A percentile compares a stretch with the other conserved stretches of the same genome.
Conservation (phyloP, 53 echinoderm and acorn worm genomes). For the Actinopyga echinites region DNA sequence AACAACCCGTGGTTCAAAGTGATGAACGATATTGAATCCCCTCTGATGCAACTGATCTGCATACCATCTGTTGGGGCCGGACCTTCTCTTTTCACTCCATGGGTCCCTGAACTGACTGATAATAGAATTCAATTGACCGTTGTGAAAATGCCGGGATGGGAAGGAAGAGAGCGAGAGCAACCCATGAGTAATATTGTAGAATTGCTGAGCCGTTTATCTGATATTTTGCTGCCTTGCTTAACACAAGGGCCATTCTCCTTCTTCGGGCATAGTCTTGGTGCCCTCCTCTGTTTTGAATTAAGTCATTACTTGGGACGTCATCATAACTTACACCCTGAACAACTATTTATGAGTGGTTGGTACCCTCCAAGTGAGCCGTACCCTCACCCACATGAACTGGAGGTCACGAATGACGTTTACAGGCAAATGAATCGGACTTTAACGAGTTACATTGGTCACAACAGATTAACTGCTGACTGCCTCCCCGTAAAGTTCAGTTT, state of each 20-base stretch:
- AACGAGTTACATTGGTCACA: slow-evolving; percentile 69
- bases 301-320: slow-evolving; percentile 80
- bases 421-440: slow-evolving; percentile 78
- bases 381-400: slow-evolving; percentile 90
- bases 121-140: slow-evolving; percentile 77
- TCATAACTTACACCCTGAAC: slow-evolving; percentile 71
- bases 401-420: slow-evolving; percentile 75
- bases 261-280: slow-evolving; percentile 96
- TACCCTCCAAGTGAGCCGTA: slow-evolving; percentile 90
- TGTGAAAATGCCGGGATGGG: slow-evolving; percentile 90
- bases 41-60: slow-evolving; percentile 80
- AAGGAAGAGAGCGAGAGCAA: slow-evolving; percentile 84
- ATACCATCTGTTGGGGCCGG: slow-evolving; percentile 92
- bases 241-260: slow-evolving; percentile 76
- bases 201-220: slow-evolving; percentile 71
- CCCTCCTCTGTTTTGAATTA: slow-evolving; percentile 86
- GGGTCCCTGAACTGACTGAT: slow-evolving; percentile 74
- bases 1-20: slow-evolving; percentile 75
- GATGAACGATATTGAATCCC: slow-evolving; percentile 67
- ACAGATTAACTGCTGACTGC: slow-evolving; percentile 63
- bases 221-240: slow-evolving; percentile 72
- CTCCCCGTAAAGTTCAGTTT: slow-evolving; percentile 91
- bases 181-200: slow-evolving; percentile 80
- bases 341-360: slow-evolving; percentile 91
- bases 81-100: slow-evolving; percentile 75